phyloP scores from a whole-genome alignment of 2,888 invertebrate genomes.

The Chrysolina oricalcia region DNA sequence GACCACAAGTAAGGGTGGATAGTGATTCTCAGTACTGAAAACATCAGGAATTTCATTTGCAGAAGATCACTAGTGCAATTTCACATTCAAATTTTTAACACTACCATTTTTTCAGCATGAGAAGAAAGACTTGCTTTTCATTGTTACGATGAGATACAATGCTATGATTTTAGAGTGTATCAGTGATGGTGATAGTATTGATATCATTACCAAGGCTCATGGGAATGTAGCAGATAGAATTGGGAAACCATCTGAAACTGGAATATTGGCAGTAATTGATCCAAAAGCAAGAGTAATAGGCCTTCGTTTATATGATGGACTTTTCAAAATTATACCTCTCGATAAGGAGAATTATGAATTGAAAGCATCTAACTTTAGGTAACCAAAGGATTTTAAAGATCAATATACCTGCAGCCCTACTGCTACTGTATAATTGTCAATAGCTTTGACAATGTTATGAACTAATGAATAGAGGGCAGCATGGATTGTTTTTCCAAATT shows the following conservation, averaged over 20 bases:
- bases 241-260: constrained; percentile 95
- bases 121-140: constrained; percentile 92
- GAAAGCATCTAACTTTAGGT: constrained; percentile 90
- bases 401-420: too few species aligned
- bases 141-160: constrained; percentile 95
- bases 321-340: constrained; percentile 97
- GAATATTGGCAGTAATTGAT: constrained; percentile 96
- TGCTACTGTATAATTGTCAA: too few species aligned
- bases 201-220: constrained; percentile 95
- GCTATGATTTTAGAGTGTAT: constrained; percentile 97
- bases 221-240: constrained; percentile 97
- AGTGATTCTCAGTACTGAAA: too few species aligned
- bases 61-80: too few species aligned
- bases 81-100: constrained; percentile 94
- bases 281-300: constrained; percentile 97
- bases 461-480: too few species aligned
- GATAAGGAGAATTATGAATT: constrained; percentile 95
- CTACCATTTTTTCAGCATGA: constrained; percentile 88
- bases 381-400: constrained; percentile 28
- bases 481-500: too few species aligned
- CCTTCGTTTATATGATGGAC: constrained; percentile 94
- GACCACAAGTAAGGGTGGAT: constrained; percentile 80
- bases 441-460: too few species aligned
- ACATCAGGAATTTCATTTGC: too few species aligned
- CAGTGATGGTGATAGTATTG: constrained; percentile 84